Percentiles rank a stretch among this genome's conserved stretches.
Evolutionary conservation across 2,113 vertebrate species (phyloP).

Genomic region (Strigops habroptila): DNA sequence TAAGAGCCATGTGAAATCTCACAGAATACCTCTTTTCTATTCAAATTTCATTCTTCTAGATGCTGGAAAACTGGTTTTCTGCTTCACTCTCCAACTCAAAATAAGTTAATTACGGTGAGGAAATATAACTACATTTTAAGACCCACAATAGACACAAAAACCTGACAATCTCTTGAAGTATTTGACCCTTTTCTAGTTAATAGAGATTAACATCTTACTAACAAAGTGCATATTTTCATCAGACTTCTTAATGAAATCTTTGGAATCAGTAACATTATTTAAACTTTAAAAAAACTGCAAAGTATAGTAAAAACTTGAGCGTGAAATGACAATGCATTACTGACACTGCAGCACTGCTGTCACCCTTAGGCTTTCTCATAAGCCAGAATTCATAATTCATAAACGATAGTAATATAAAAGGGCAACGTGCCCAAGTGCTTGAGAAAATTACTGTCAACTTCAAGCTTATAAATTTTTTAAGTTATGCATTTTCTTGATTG

Average conservation of each 20-base stretch:
- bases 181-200: not conserved
- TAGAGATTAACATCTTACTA: slow-evolving; percentile 17
- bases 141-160: not conserved
- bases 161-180: not conserved
- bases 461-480: slow-evolving; percentile 52
- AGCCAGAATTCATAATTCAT: slow-evolving; percentile 73
- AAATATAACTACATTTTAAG: not conserved
- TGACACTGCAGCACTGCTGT: not conserved
- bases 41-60: slow-evolving; percentile 45
- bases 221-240: not conserved
- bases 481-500: slow-evolving; percentile 63
- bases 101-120: not conserved
- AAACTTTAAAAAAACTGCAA: slow-evolving; percentile 38
- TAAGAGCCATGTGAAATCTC: slow-evolving; percentile 57
- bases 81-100: slow-evolving; percentile 13
- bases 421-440: slow-evolving; percentile 45
- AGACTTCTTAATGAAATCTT: not conserved
- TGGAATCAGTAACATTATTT: slow-evolving; percentile 4
- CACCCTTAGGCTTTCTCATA: slow-evolving; percentile 63
- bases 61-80: slow-evolving; percentile 31
- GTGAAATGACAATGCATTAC: slow-evolving; percentile 60
- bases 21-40: slow-evolving; percentile 62
- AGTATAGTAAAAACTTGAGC: slow-evolving; percentile 13
- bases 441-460: slow-evolving; percentile 68
- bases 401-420: slow-evolving; percentile 48